Evolutionary conservation across 2,113 vertebrate species (phyloP).

Genomic region (Eolophus roseicapilla): DNA sequence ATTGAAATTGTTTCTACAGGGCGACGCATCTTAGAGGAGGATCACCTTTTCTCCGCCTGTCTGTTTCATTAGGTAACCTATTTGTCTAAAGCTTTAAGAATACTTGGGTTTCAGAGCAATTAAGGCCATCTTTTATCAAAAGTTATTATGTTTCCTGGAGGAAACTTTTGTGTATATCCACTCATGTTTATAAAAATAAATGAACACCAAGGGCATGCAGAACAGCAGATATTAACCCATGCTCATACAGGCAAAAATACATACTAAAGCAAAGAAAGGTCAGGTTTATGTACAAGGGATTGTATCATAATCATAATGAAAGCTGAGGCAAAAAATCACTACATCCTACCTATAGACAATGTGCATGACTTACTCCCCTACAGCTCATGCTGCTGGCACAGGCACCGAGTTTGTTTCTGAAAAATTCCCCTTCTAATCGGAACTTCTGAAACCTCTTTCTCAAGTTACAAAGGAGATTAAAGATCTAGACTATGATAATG

Average conservation of each 20-base stretch:
- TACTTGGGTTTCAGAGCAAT: background rate
- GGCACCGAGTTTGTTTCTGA: background rate
- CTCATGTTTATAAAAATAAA: background rate
- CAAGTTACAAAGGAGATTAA: background rate
- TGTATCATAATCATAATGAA: background rate
- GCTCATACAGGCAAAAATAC: background rate
- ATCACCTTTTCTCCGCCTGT: background rate
- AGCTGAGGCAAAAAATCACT: background rate
- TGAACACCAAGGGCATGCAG: background rate
- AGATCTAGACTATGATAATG: background rate
- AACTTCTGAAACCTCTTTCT: background rate
- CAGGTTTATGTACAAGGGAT: background rate
- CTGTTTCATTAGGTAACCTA: background rate
- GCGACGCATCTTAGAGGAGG: background rate
- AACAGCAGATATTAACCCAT: background rate
- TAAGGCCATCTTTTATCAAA: background rate
- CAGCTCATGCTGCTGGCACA: background rate
- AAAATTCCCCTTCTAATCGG: background rate
- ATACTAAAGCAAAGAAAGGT: background rate
- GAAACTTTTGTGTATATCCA: background rate
- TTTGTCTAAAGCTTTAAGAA: background rate
- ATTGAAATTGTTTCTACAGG: background rate
- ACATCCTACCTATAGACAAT: background rate
- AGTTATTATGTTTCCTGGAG: background rate
- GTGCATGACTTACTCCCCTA: background rate